A percentile compares a stretch with the other conserved stretches of the same genome.
phyloP scores from a whole-genome alignment of 1,140 invertebrate species.

The Myzus persicae region DNA sequence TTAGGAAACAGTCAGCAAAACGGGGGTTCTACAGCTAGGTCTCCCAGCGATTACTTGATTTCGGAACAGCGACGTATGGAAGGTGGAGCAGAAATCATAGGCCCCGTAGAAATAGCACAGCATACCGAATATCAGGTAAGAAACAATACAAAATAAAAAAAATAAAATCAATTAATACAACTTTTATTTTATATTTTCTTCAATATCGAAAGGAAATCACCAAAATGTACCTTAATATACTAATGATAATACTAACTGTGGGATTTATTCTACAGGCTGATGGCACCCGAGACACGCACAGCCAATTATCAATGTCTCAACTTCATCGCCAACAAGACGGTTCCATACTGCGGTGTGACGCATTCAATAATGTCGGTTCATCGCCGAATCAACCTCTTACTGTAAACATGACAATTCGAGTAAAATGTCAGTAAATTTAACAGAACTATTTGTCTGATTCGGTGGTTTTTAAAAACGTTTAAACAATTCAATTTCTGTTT shows the following conservation, averaged over 20 bases:
- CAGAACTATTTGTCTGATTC: background rate
- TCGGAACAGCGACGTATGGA: conserved; percentile 41
- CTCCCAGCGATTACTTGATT: conserved; percentile 37
- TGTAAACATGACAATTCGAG: conserved; percentile 50
- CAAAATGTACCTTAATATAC: background rate
- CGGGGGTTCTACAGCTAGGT: background rate
- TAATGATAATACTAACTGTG: background rate
- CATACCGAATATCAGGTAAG: conserved; percentile 59
- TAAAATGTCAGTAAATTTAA: conserved; percentile 41
- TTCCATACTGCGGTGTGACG: conserved; percentile 78
- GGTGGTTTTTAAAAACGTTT: background rate
- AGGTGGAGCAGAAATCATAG: conserved; percentile 32
- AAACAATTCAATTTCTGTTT: background rate
- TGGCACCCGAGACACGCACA: conserved; percentile 80
- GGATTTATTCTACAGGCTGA: conserved; percentile 68
- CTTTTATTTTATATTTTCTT: background rate
- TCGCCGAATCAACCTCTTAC: conserved; percentile 23
- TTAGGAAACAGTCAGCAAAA: conserved; percentile 35
- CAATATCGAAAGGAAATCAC: background rate
- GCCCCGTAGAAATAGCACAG: conserved; percentile 41
- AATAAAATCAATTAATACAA: background rate
- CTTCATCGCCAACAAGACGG: conserved; percentile 82
- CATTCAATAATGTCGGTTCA: conserved; percentile 75
- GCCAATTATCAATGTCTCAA: conserved; percentile 76
- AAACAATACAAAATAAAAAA: background rate